A percentile compares a stretch with the other conserved stretches of the same genome.
These are phyloP conservation scores for Paralichthys olivaceus DNA, from an alignment of 2,113 vertebrate species.

Conservation along the genomic window DNA sequence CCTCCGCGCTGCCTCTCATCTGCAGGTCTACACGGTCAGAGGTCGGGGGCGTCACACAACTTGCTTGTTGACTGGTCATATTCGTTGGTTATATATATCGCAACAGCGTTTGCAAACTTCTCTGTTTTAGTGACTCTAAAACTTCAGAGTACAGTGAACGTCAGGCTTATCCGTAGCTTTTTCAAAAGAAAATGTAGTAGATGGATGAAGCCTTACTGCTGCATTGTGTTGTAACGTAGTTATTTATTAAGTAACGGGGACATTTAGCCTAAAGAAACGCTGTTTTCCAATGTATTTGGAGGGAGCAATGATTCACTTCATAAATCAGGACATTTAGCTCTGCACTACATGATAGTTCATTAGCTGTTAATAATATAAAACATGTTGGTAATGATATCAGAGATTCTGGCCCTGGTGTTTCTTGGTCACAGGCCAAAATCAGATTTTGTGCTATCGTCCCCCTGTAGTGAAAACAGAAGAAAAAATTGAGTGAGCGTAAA, in stretches of 20 bases:
- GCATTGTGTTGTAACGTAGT: not conserved
- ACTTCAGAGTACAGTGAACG: too few relatives aligned
- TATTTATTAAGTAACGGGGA: not conserved
- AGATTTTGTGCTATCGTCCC: not conserved
- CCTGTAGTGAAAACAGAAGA: constrained; percentile 9
- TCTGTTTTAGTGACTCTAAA: too few relatives aligned
- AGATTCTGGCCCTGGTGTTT: not conserved
- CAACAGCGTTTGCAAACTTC: too few relatives aligned
- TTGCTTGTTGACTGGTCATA: too few relatives aligned
- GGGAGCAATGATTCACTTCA: not conserved
- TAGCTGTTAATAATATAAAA: not conserved
- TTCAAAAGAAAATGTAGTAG: too few relatives aligned
- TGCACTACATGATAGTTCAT: too few relatives aligned
- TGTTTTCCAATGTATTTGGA: not conserved
- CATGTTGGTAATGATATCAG: not conserved
- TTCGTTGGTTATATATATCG: too few relatives aligned
- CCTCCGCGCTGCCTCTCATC: too few relatives aligned
- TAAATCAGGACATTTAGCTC: not conserved
- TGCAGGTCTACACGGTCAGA: too few relatives aligned
- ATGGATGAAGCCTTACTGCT: too few relatives aligned
- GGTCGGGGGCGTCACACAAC: too few relatives aligned
- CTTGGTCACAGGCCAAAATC: not conserved
- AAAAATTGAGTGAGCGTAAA: constrained; percentile 7
- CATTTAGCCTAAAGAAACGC: not conserved
- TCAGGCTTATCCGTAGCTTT: too few relatives aligned